phyloP scores from a whole-genome alignment of 2,113 vertebrate species.

The Oryzias curvinotus region DNA sequence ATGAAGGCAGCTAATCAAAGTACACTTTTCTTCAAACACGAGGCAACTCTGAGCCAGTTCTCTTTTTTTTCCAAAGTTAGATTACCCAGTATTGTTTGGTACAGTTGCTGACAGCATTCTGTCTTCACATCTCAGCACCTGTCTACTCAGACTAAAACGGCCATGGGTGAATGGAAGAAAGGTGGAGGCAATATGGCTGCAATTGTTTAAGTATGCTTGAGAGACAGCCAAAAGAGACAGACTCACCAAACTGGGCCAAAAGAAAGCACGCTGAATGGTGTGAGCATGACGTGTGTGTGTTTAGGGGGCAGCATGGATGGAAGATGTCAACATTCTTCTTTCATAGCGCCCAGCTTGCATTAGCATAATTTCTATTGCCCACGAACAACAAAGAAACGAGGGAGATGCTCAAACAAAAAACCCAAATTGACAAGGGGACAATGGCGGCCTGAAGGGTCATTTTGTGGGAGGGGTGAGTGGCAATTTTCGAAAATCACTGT shows the following conservation, averaged over 20 bases:
- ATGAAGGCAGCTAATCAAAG: conserved; percentile 36
- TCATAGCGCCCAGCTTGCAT: conserved; percentile 64
- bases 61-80: conserved; percentile 45
- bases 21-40: conserved; percentile 16
- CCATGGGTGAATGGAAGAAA: conserved; percentile 48
- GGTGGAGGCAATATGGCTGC: conserved; percentile 40
- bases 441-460: conserved; percentile 76
- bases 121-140: conserved; percentile 54
- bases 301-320: conserved; percentile 64
- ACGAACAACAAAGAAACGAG: conserved; percentile 67
- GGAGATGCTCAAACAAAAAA: conserved; percentile 75
- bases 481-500: conserved; percentile 51
- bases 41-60: conserved; percentile 33
- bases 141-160: conserved; percentile 53
- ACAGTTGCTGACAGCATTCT: conserved; percentile 53
- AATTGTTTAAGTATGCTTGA: conserved; percentile 70
- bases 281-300: conserved; percentile 56
- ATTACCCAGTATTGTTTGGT: conserved; percentile 53
- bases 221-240: conserved; percentile 74
- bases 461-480: conserved; percentile 44
- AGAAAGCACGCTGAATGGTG: conserved; percentile 59
- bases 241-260: conserved; percentile 59
- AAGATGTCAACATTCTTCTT: conserved; percentile 74
- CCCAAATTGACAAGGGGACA: conserved; percentile 74
- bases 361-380: conserved; percentile 77